Conservation (phyloP, 1,140 invertebrate species). For the Drosophila jambulina region DNA sequence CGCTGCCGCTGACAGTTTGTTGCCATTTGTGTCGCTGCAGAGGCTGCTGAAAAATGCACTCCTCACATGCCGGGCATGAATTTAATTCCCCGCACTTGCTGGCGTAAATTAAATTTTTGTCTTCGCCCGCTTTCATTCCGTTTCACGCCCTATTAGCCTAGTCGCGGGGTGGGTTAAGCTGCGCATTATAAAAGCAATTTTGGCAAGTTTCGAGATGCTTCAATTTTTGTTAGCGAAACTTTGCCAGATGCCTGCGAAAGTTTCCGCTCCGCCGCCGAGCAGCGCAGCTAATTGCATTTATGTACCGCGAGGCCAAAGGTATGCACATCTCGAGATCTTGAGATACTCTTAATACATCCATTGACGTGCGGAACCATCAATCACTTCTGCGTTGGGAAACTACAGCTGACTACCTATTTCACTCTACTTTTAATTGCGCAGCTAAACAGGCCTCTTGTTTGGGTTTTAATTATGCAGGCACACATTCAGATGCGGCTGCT, state of each 20-base stretch:
- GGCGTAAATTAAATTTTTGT: conserved; percentile 41
- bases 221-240: conserved; percentile 69
- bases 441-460: not conserved
- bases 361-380: conserved; percentile 1
- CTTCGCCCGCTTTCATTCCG: conserved; percentile 6
- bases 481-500: not conserved
- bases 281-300: conserved; percentile 39
- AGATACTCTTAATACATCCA: conserved; percentile 5
- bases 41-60: conserved; percentile 57
- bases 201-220: conserved; percentile 69
- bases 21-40: conserved; percentile 45
- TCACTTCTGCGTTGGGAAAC: not conserved
- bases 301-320: not conserved
- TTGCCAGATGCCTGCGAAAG: conserved; percentile 56
- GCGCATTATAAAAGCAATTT: conserved; percentile 78
- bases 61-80: conserved; percentile 51
- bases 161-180: conserved; percentile 40
- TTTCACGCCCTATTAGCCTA: conserved; percentile 62
- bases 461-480: conserved; percentile 5
- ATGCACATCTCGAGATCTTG: not conserved
- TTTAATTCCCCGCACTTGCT: conserved; percentile 60
- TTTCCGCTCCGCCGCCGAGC: conserved; percentile 7
- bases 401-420: not conserved
- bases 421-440: conserved; percentile 6
- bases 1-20: conserved; percentile 64